Conservation (phyloP, 2,797 vertebrate genomes). For the Hydrolagus colliei region DNA sequence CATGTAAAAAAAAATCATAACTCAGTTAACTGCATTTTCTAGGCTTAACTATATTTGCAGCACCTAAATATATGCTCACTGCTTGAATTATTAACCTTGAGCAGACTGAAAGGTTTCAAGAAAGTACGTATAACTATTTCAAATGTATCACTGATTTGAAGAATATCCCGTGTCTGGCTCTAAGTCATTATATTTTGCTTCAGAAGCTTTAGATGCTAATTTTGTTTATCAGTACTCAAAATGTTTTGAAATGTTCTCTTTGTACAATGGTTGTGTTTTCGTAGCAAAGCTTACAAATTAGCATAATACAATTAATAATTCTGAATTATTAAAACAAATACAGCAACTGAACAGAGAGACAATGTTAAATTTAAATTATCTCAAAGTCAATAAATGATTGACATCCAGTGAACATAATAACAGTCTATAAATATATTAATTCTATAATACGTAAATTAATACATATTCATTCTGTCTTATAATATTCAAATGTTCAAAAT, state of each 20-base stretch:
- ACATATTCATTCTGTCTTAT: neutral
- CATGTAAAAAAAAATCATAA: too few relatives aligned
- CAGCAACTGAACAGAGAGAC: neutral
- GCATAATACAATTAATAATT: neutral
- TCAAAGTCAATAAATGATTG: neutral
- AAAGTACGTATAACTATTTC: neutral
- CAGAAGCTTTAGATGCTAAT: too few relatives aligned
- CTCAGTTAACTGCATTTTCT: too few relatives aligned
- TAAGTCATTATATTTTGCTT: neutral
- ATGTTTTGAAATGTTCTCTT: too few relatives aligned
- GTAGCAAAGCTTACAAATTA: neutral
- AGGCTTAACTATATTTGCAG: too few relatives aligned
- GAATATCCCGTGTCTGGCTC: neutral
- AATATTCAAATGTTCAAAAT: neutral
- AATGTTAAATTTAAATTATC: neutral
- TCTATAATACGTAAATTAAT: neutral
- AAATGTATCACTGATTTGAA: neutral
- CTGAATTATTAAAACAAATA: neutral
- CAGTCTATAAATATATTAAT: neutral
- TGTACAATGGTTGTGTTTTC: neutral
- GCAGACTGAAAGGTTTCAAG: neutral
- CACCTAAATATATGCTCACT: neutral
- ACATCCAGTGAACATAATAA: neutral
- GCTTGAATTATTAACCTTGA: neutral
- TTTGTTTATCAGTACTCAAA: too few relatives aligned